Base-by-base conservation (phyloP, 2,797 vertebrate species). In the Spinibarbus caldwelli region DNA sequence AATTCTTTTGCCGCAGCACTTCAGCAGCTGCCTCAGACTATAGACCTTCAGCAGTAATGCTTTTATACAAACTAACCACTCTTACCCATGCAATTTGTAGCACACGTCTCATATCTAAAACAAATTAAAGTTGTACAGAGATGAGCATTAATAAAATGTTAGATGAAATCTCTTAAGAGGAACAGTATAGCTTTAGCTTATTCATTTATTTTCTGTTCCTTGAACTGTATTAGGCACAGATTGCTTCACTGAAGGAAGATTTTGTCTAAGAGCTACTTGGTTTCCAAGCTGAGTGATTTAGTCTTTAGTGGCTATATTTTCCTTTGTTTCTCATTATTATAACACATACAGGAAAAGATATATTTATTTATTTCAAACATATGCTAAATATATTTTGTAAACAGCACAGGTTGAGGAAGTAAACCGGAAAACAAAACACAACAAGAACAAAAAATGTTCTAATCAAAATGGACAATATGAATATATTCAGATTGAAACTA, bases 1-100 rank as follows among this genome's bases (percentile, higher is more conserved):
- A 89, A 86, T 90, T 89, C 85, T 87, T 86, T 87, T 80, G 78
- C 81, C 47, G 84, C 81, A 68, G 85, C 54, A 66, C 88, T 85
- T 87, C 84, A 57, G 81, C 86, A 87, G 76, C 86, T 49, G 49
- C 54, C 82, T 88, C 86, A 76, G 86, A 57, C 45, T 57, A 26
- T 14, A 86, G 80, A 86, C 79, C 71, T 75, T 62, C 89, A 77
- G 3, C 75, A 57, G 49, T 85, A 87, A 88, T 75, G 36, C 86
- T 73, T 81, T 86, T 77, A 87, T 68, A 77, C 52, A 80, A 59
- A 80, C 75, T 75, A 78, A 86, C 66, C 75, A 80, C 81, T 62
- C 29, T 57, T 19, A 59, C 31, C 78, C 52, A 21, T 21, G 80
- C 79, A 76, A 70, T 85, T 77, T 78, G 72, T 67, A 78, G 38